These are phyloP conservation scores for Sarotherodon lohbergeri DNA, from an alignment of 2,113 vertebrate species.

Conservation along the genomic window DNA sequence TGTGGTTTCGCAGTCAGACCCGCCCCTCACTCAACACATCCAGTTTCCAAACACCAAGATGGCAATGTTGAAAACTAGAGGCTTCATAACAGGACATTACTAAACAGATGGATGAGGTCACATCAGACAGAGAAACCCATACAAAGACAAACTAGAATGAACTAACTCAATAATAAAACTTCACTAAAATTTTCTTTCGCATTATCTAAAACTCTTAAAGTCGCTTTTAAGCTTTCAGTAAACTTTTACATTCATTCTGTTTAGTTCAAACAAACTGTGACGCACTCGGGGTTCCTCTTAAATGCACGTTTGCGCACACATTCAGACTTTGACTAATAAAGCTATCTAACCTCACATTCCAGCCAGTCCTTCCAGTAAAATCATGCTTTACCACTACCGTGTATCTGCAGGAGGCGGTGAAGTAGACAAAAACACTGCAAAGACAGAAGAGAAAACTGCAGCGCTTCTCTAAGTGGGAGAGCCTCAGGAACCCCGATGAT, in stretches of 20 bases:
- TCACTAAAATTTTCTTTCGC: neutral
- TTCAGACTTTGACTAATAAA: neutral
- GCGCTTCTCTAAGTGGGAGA: neutral
- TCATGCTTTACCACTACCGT: neutral
- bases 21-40: neutral
- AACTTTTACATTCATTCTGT: neutral
- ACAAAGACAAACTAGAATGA: neutral
- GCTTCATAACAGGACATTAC: neutral
- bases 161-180: neutral
- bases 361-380: neutral
- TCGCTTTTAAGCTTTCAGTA: neutral
- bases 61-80: neutral
- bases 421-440: neutral
- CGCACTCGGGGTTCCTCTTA: neutral
- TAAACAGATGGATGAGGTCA: neutral
- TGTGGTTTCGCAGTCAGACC: neutral
- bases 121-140: neutral
- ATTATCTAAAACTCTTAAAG: neutral
- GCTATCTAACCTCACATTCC: constrained; percentile 6
- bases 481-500: neutral
- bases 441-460: neutral
- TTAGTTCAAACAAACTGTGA: neutral
- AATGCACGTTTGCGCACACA: neutral
- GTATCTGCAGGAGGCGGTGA: neutral
- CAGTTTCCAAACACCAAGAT: neutral